A percentile compares a stretch with the other conserved stretches of the same genome.
These are phyloP conservation scores for Percopsis transmontana DNA, from an alignment of 2,113 vertebrate species.

Conservation along the genomic window DNA sequence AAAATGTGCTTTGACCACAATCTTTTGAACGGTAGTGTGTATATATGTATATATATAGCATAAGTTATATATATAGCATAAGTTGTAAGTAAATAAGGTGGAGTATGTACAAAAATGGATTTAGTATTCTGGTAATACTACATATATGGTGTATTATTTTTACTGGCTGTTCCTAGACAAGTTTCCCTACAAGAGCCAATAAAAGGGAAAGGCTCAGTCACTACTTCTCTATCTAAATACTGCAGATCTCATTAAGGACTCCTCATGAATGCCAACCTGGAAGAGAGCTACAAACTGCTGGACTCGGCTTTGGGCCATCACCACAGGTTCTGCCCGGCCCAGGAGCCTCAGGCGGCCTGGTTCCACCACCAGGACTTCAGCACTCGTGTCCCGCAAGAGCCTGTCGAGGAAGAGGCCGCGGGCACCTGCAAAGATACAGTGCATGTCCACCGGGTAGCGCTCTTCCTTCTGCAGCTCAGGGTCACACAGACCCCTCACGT, in stretches of 20 bases:
- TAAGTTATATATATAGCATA: too few relatives aligned
- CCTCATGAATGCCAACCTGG: constrained; percentile 45
- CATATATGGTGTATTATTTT: too few relatives aligned
- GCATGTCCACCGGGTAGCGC: constrained; percentile 93
- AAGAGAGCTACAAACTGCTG: constrained; percentile 96
- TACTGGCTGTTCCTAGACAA: too few relatives aligned
- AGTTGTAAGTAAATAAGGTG: too few relatives aligned
- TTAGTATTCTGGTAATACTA: too few relatives aligned
- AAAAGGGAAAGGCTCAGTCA: too few relatives aligned
- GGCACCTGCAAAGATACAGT: constrained; percentile 93
- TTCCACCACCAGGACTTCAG: constrained; percentile 86
- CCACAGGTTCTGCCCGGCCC: constrained; percentile 88
- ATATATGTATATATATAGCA: too few relatives aligned
- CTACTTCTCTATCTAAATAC: neutral
- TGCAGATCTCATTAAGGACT: neutral
- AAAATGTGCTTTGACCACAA: too few relatives aligned
- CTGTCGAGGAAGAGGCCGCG: constrained; percentile 88
- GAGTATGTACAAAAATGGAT: too few relatives aligned
- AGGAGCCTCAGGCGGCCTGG: constrained; percentile 84
- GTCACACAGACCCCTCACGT: constrained; percentile 92
- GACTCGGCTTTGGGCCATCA: constrained; percentile 93
- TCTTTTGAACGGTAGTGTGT: too few relatives aligned
- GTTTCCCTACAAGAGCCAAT: too few relatives aligned
- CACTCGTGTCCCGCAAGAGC: constrained; percentile 90
- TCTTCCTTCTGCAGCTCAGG: constrained; percentile 91